Base-by-base conservation (phyloP, 1,140 invertebrate genomes). In the Rhagoletis pomonella region DNA sequence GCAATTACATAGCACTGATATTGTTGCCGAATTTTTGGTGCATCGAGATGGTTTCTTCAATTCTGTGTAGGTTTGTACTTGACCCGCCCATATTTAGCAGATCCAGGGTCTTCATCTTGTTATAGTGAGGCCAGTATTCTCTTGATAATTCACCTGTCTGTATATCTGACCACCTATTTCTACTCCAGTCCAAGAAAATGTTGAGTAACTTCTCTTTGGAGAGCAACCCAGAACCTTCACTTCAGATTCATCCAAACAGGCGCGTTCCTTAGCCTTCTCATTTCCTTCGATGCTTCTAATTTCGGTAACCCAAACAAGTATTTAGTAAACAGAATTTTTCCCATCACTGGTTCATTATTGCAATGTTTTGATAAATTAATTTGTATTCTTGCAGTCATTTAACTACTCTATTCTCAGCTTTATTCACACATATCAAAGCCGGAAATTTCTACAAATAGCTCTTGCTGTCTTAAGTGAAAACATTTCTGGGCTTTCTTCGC, bases 361-460 rank as follows among this genome's bases (percentile, higher is more conserved):
- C 44, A 44, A 47, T 69, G 39, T 29, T 44, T 73, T n/a, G 5
- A 10, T 44, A 42, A 44, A 67, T 67, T 42, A 19, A 67, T 67
- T 64, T 39, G 19, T 29, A 1, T 1, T 19, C 17, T 67, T 67
- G 64, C 9, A 67, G 29, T 67, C 29, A 67, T 4, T 12, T 67
- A 73, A 73, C 67, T 73, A 44, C 42, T 47, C 67, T 47, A 73
- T 73, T 39, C 64, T 39, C 29, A 67, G 64, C 4, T 4, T 17
- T 12, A 4, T 44, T 5, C 42, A 73, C 42, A 73, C 67, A 44
- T 4, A 69, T 19, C 3, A 19, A 1, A 10, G 64, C 12, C 4
- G 9, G 6, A 29, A 42, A 39, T 44, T 39, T 44, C 67, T 73
- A 73, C 67, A 73, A 73, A 73, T 73, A 73, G 39, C 67, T 73